These are phyloP conservation scores for Caenorhabditis tropicalis DNA, from an alignment of 1,140 invertebrate species.

Conservation along the genomic window DNA sequence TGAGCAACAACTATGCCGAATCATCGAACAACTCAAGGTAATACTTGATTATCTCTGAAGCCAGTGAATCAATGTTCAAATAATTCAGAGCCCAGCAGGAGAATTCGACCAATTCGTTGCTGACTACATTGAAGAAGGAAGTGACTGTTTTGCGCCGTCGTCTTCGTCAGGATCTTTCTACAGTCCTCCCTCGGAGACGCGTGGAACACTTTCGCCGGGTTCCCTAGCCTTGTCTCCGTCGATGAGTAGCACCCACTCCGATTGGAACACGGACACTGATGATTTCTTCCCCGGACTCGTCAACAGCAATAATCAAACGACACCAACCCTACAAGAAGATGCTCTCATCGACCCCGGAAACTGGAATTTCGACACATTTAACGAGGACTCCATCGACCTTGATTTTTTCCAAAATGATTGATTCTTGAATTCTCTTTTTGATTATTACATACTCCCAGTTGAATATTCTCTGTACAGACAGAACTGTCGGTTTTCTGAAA, in stretches of 20 bases:
- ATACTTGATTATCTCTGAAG: background rate
- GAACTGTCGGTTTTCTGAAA: too few relatives aligned
- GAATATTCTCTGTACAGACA: too few relatives aligned
- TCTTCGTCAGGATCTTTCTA: background rate
- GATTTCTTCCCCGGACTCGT: background rate
- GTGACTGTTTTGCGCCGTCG: background rate
- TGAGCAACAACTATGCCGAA: background rate
- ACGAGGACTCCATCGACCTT: background rate
- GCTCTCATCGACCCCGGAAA: slow-evolving; percentile 30
- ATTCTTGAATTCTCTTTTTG: background rate
- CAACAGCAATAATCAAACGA: background rate
- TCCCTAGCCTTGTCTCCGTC: slow-evolving; percentile 12
- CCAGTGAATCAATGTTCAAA: background rate
- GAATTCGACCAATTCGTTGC: slow-evolving; percentile 25
- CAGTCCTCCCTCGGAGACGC: background rate
- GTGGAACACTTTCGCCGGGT: slow-evolving; percentile 31
- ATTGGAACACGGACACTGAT: background rate
- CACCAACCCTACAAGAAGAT: background rate
- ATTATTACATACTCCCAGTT: background rate
- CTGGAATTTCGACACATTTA: slow-evolving; percentile 3
- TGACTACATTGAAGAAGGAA: slow-evolving; percentile 29
- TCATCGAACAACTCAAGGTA: slow-evolving; percentile 52
- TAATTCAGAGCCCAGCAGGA: slow-evolving; percentile 20
- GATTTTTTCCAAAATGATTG: slow-evolving; percentile 15
- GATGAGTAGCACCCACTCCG: background rate